Conservation (phyloP, 37 sponge, comb jelly and placozoan genomes). For the Tethya wilhelma region DNA sequence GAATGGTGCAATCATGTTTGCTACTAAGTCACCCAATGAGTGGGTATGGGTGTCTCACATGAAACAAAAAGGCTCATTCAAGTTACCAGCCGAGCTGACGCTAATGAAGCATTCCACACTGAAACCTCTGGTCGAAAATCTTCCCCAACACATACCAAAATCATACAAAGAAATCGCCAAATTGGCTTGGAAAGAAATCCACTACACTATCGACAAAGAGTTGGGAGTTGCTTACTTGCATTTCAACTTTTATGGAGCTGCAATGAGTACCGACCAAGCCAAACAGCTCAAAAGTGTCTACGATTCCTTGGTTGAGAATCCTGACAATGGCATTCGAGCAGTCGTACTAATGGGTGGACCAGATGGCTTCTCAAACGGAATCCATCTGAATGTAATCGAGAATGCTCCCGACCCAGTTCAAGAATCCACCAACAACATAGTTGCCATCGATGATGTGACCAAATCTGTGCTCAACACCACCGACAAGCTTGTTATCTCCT, state of each 20-base stretch:
- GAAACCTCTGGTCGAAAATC: neutral
- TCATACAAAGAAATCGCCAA: neutral
- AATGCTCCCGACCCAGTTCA: neutral
- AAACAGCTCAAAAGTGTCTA: neutral
- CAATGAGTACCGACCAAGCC: slow-evolving; percentile 21
- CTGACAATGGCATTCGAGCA: neutral
- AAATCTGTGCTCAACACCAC: neutral
- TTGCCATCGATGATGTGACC: slow-evolving; percentile 23
- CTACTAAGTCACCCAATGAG: slow-evolving; percentile 3
- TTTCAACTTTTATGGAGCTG: slow-evolving; percentile 25
- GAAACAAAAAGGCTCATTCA: slow-evolving; percentile 13
- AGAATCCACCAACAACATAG: slow-evolving; percentile 23
- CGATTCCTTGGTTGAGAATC: neutral
- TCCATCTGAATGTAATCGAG: slow-evolving; percentile 21
- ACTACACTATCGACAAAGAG: neutral
- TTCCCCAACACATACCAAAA: neutral
- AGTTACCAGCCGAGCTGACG: slow-evolving; percentile 9
- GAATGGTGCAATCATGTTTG: slow-evolving; percentile 21
- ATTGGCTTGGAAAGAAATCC: neutral
- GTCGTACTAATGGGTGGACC: slow-evolving; percentile 18
- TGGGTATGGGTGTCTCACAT: slow-evolving; percentile 20
- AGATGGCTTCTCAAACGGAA: slow-evolving; percentile 26
- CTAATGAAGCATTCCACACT: neutral
- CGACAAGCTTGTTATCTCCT: slow-evolving; percentile 20
- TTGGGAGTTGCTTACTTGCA: slow-evolving; percentile 14